phyloP scores from a whole-genome alignment of 2,888 invertebrate genomes.

The Tenthredo mesomela region DNA sequence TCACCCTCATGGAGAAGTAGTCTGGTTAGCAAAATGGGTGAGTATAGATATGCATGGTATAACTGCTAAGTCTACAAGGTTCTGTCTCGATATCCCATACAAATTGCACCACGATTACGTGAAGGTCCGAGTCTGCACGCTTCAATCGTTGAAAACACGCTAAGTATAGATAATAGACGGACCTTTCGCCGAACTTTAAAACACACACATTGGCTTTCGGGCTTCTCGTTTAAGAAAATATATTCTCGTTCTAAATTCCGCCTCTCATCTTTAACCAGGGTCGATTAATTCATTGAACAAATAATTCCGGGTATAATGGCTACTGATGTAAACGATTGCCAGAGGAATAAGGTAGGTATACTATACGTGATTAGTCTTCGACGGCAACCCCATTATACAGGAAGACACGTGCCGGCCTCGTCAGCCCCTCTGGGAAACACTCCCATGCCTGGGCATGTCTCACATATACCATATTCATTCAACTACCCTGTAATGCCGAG shows the following conservation, averaged over 20 bases:
- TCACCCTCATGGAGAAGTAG: conserved; percentile 9
- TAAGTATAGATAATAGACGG: not conserved
- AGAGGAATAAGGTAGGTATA: not conserved
- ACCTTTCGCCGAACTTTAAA: not conserved
- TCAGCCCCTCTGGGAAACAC: conserved; percentile 47
- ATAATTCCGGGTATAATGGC: not conserved
- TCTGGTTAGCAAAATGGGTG: conserved; percentile 11
- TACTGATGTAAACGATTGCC: conserved; percentile 28
- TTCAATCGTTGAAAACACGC: conserved; percentile 41
- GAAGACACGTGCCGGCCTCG: conserved; percentile 46
- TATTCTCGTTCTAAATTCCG: not conserved
- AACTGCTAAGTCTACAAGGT: conserved; percentile 2
- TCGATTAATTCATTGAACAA: conserved; percentile 37
- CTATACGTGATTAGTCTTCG: conserved; percentile 45
- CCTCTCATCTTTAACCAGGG: not conserved
- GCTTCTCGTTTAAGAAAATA: not conserved
- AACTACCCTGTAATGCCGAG: not conserved
- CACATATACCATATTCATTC: not conserved
- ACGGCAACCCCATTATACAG: conserved; percentile 22
- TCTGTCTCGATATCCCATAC: conserved; percentile 25
- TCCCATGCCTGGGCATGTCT: not conserved
- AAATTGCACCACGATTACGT: conserved; percentile 40
- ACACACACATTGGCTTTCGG: not conserved
- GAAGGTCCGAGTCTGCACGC: conserved; percentile 24
- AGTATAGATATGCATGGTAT: not conserved